Conservation (phyloP, 1,140 invertebrate genomes). For the Drosophila tani region DNA sequence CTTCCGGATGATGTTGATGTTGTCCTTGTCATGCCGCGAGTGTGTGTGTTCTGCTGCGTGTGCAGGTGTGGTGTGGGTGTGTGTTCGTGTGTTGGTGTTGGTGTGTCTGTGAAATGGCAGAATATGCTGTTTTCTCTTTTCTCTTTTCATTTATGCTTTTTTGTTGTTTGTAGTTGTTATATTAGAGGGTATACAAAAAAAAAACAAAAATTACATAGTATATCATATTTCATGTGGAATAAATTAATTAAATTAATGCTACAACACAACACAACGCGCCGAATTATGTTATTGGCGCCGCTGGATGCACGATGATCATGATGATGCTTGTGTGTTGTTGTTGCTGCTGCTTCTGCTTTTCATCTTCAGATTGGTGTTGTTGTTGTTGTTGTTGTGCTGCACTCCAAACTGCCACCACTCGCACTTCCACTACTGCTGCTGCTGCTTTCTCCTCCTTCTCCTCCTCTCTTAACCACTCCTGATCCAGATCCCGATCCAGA, state of each 20-base stretch:
- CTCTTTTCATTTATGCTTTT: constrained; percentile 35
- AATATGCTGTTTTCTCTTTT: constrained; percentile 60
- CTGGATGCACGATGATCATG: constrained; percentile 44
- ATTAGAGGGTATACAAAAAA: constrained; percentile 78
- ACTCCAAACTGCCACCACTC: constrained; percentile 51
- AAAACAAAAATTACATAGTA: constrained; percentile 77
- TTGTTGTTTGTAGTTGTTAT: constrained; percentile 69
- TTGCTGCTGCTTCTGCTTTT: constrained; percentile 34
- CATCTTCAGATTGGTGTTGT: constrained; percentile 32
- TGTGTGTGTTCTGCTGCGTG: constrained; percentile 31
- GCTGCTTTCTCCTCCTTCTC: constrained; percentile 28
- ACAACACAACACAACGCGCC: constrained; percentile 70
- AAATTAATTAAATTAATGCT: constrained; percentile 82
- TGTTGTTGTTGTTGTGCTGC: constrained; percentile 64
- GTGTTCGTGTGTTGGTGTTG: constrained; percentile 26
- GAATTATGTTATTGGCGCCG: constrained; percentile 15
- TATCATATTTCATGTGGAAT: constrained; percentile 77
- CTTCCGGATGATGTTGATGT: constrained; percentile 44
- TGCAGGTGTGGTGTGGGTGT: constrained; percentile 37
- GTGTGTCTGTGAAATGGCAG: constrained; percentile 69
- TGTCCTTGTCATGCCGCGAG: constrained; percentile 53
- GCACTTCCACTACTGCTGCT: constrained; percentile 55
- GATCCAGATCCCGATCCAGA: constrained; percentile 4
- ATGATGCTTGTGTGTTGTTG: constrained; percentile 44
- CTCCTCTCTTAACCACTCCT: constrained; percentile 13